phyloP scores from a whole-genome alignment of 2,113 vertebrate species.

The Dicentrarchus labrax region DNA sequence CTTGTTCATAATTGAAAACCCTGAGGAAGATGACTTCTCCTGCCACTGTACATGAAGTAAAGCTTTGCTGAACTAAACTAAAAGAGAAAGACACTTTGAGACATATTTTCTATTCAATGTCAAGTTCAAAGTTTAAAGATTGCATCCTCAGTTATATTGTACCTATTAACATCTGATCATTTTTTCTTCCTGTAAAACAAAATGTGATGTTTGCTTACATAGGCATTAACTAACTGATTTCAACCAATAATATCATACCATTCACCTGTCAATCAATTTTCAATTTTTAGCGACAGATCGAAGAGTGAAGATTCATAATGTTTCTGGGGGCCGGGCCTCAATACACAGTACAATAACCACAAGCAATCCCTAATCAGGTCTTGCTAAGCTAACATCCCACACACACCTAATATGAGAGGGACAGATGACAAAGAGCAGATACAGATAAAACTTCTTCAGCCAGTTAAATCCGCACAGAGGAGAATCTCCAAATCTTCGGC shows the following conservation, averaged over 20 bases:
- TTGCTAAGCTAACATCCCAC: neutral
- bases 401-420: neutral
- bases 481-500: constrained; percentile 13
- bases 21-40: neutral
- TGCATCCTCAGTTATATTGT: too few species aligned
- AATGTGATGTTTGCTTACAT: too few species aligned
- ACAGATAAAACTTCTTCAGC: constrained; percentile 13
- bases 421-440: neutral
- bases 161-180: too few species aligned
- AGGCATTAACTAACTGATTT: too few species aligned
- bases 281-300: too few species aligned
- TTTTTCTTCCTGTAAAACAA: too few species aligned
- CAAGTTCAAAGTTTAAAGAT: neutral
- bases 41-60: neutral
- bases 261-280: too few species aligned
- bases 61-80: constrained; percentile 5
- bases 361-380: neutral
- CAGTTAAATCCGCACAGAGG: constrained; percentile 1
- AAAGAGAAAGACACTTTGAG: neutral
- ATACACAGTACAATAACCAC: too few species aligned
- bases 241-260: too few species aligned
- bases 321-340: too few species aligned
- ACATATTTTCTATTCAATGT: neutral
- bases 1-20: constrained; percentile 27
- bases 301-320: too few species aligned